Base-by-base conservation (phyloP, 2,888 invertebrate species). In the Drosophila kuntzei region DNA sequence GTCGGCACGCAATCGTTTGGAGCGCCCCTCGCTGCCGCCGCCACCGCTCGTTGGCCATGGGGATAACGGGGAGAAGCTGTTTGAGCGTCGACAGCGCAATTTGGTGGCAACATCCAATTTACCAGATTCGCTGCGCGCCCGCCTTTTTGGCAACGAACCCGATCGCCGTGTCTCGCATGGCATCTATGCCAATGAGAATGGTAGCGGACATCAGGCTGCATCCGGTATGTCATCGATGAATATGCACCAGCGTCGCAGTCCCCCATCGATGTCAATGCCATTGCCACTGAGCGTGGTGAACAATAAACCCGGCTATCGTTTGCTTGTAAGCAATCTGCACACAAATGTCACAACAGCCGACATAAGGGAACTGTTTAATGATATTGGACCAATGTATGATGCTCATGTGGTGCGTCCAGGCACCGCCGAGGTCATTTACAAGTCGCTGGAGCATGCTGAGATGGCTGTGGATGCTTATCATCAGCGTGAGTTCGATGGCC, bases 401-500 rank as follows among this genome's bases (percentile, higher is more conserved):
- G 97, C 97, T 0, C 95, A 96, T 80, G 93, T 98, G 80, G 96
- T 97, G 12, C 95, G 97, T 44, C 95, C 96, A 0, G 98, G 98
- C 1, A 96, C 96, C 2, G 98, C 98, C 0, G 98, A 98, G 93
- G 98, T 98, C 1, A 96, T 98, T 78, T 98, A 97, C 91, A 95
- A 96, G 89, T 95, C 95, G 44, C 93, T 96, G 76, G 95, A 96
- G 79, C 97, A 98, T 92, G 98, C 98, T 29, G 95, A 97, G 84
- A 95, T 95, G 91, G 98, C 98, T 1, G 97, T 98, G 2, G 97
- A 98, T 84, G 95, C 97, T 57, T 98, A 98, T 93, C 98, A 98
- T 91, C 98, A 98, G 92, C 93, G 98, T 53, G 97, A 98, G 90
- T 93, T 98, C 43, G 98, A 98, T 93, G 98, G 98, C 1, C 97